Evolutionary conservation across 2,113 vertebrate genomes (phyloP), one percentile per base, ranked within the genome.

Genomic region (Anolis carolinensis): DNA sequence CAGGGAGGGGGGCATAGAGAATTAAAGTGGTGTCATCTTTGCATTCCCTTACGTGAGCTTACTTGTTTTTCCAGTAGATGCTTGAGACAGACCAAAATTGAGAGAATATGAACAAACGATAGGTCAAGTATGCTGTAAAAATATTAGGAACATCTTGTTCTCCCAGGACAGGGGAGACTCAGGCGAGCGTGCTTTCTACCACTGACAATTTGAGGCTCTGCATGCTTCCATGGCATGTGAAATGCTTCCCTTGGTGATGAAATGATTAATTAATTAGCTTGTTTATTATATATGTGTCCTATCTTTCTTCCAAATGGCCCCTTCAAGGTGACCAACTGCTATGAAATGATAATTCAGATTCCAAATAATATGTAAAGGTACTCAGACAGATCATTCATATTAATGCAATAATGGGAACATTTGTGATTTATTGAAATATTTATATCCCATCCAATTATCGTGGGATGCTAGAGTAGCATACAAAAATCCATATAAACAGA

Each of bases 41-140:
- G 52, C 0, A 2, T 85, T 11, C 82, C 59, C 77, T 88, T 80
- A 79, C 13, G 18, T 80, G 82, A 84, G 78, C 71, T 55, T 62
- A 44, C 59, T 74, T 55, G 36, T 74, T 88, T 87, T 88, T 68
- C 11, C 32, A 84, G 27, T 39, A 67, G 44, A 83, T 73, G 44
- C 44, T 80, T 21, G 59, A 81, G 71, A 75, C 25, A 11, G 39
- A 86, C 7, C 65, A 80, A 77, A 87, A 71, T 63, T 8, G 30
- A 75, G 77, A 84, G 68, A 84, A 88, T 74, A 68, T 79, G 76
- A 74, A 50, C 44, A 65, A 79, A 14, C 82, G 48, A 36, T 11
- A 6, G 76, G 48, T 80, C 44, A 65, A 67, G 79, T 65, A 74
- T 81, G 55, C 82, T 88, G 48, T 36, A 21, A 80, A 79, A 79